phyloP scores from a whole-genome alignment of 2,113 vertebrate genomes.

The Acrocephalus arundinaceus region DNA sequence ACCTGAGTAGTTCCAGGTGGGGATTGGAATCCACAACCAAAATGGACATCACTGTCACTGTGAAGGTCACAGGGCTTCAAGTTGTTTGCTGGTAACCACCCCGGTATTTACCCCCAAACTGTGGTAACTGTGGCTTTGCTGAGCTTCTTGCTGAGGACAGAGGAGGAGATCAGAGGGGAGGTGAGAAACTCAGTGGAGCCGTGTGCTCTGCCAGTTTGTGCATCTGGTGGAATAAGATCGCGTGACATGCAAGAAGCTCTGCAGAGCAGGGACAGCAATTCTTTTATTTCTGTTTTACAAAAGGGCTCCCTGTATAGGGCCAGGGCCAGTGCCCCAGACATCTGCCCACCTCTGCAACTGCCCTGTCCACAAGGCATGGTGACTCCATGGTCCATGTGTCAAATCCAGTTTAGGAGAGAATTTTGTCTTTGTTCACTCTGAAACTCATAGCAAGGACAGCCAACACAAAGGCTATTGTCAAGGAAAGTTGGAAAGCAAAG shows the following conservation, averaged over 20 bases:
- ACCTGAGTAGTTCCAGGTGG: not conserved
- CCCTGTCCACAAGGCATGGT: not conserved
- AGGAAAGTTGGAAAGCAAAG: not conserved
- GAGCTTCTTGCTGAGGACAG: not conserved
- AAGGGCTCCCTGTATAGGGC: not conserved
- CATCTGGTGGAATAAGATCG: not conserved
- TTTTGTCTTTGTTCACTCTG: not conserved
- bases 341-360: not conserved
- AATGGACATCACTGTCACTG: not conserved
- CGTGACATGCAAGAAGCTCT: not conserved
- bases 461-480: not conserved
- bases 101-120: not conserved
- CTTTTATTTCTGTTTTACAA: no score
- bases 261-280: accelerated
- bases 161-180: not conserved
- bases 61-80: not conserved
- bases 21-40: not conserved
- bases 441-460: not conserved
- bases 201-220: accelerated
- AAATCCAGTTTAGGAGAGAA: not conserved
- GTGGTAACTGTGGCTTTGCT: not conserved
- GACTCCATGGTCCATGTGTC: not conserved
- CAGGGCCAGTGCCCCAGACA: not conserved
- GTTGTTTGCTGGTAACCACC: not conserved
- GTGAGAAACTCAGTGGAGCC: not conserved